Evolutionary conservation across 2,113 vertebrate genomes (phyloP).

Genomic region (Limanda limanda): DNA sequence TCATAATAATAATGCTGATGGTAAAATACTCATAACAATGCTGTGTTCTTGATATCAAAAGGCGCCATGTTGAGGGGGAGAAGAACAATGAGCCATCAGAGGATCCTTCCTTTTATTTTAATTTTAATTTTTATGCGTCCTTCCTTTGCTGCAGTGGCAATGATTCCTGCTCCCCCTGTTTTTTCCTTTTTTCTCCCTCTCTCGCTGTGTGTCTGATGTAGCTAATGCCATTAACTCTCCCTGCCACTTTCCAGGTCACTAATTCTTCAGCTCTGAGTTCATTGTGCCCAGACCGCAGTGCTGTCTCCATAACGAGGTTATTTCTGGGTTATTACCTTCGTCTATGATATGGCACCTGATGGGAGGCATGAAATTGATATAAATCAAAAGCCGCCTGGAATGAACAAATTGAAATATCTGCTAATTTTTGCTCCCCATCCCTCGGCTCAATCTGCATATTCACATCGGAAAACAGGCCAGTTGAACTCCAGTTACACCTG

Average conservation of each 20-base stretch:
- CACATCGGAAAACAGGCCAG: slow-evolving; percentile 22
- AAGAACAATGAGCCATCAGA: slow-evolving; percentile 72
- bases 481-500: slow-evolving; percentile 17
- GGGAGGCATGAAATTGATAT: slow-evolving; percentile 95
- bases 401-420: slow-evolving; percentile 86
- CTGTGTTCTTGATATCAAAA: slow-evolving; percentile 58
- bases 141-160: slow-evolving; percentile 40
- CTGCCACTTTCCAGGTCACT: slow-evolving; percentile 99
- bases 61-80: slow-evolving; percentile 50
- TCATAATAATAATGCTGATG: slow-evolving; percentile 65
- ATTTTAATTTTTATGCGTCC: slow-evolving; percentile 59
- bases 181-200: slow-evolving; percentile 40
- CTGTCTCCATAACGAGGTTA: slow-evolving; percentile 99
- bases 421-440: slow-evolving; percentile 64
- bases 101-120: slow-evolving; percentile 57
- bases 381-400: slow-evolving; percentile 94
- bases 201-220: slow-evolving; percentile 83
- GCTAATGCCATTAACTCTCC: slow-evolving; percentile 91
- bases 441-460: slow-evolving; percentile 56
- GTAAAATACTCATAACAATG: slow-evolving; percentile 59
- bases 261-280: slow-evolving; percentile 99
- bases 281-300: slow-evolving; percentile 96
- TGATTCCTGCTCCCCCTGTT: slow-evolving; percentile 39
- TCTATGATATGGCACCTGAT: slow-evolving; percentile 96
- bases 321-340: slow-evolving; percentile 99